Evolutionary conservation across 2,113 vertebrate genomes (phyloP).

Genomic region (Empidonax traillii): DNA sequence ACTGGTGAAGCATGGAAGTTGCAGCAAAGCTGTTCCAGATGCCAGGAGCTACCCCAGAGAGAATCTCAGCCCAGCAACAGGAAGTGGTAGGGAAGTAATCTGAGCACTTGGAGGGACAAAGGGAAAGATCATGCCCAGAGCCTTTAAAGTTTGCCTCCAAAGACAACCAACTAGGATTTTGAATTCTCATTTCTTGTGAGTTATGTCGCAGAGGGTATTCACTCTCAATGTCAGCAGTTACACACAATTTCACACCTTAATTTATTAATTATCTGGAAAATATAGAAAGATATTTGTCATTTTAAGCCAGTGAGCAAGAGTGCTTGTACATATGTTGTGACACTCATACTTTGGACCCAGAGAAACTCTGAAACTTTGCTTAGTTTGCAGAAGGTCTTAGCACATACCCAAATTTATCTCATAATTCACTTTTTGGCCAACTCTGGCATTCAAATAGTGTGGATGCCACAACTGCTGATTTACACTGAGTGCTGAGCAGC

Average conservation of each 20-base stretch:
- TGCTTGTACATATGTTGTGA: not conserved
- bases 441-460: not conserved
- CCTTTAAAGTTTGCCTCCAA: not conserved
- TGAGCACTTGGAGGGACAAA: not conserved
- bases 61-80: not conserved
- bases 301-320: not conserved
- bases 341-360: not conserved
- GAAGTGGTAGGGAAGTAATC: not conserved
- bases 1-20: constrained; percentile 65
- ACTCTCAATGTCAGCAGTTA: not conserved
- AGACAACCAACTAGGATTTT: not conserved
- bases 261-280: not conserved
- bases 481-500: not conserved
- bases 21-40: constrained; percentile 59
- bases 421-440: not conserved
- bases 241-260: not conserved
- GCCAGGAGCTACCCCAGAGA: constrained; percentile 56
- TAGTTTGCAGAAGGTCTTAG: not conserved
- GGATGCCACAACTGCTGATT: not conserved
- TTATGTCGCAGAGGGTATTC: not conserved
- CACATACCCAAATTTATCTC: not conserved
- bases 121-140: not conserved
- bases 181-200: not conserved
- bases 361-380: not conserved
- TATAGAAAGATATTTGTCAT: not conserved